Evolutionary conservation across 2,888 invertebrate genomes (phyloP).

Genomic region (Agonopterix arenella): DNA sequence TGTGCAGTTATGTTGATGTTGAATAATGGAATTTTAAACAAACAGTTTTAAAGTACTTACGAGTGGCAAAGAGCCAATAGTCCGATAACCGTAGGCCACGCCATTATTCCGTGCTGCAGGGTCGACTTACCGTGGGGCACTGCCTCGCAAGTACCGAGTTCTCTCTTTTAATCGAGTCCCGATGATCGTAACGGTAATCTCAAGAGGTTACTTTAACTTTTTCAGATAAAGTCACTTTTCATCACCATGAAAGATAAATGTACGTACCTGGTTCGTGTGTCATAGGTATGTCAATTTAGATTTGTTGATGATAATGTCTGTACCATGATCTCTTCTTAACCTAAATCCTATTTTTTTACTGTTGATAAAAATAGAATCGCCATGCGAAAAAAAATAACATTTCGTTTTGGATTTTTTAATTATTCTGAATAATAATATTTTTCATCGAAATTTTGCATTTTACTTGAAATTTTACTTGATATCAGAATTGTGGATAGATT

Average conservation of each 20-base stretch:
- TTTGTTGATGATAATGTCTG: not conserved
- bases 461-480: too few species aligned
- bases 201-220: conserved; percentile 25
- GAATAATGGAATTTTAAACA: too few species aligned
- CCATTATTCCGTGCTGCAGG: conserved; percentile 40
- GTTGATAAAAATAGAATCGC: too few species aligned
- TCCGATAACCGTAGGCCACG: conserved; percentile 37
- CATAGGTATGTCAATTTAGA: not conserved
- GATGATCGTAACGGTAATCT: conserved; percentile 29
- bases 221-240: conserved; percentile 32
- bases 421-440: too few species aligned
- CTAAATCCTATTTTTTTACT: too few species aligned
- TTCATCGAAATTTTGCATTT: too few species aligned
- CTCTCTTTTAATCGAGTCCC: conserved; percentile 13
- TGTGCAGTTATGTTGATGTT: too few species aligned
- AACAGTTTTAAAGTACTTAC: conserved; percentile 41
- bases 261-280: not conserved
- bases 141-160: conserved; percentile 17
- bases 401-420: too few species aligned
- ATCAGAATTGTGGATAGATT: too few species aligned
- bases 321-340: too few species aligned
- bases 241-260: conserved; percentile 15
- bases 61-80: conserved; percentile 49
- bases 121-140: conserved; percentile 34
- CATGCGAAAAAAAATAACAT: too few species aligned